phyloP scores from a whole-genome alignment of 2,888 invertebrate genomes.

The Pollenia labialis region DNA sequence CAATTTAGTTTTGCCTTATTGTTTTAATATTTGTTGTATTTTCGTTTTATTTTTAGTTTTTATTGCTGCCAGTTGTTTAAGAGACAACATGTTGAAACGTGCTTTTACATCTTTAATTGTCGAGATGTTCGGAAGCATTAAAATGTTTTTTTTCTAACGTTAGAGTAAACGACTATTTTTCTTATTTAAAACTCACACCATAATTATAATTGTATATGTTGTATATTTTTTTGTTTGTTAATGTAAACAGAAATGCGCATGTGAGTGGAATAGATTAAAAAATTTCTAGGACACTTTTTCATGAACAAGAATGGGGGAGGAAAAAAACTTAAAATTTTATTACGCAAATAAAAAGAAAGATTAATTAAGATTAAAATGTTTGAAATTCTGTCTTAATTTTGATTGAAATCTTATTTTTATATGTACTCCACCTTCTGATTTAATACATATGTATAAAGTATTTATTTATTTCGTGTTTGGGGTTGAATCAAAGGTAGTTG shows the following conservation, averaged over 20 bases:
- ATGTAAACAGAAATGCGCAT: constrained; percentile 7
- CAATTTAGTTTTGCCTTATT: constrained; percentile 11
- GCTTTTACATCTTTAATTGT: constrained; percentile 48
- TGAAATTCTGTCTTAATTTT: too few relatives aligned
- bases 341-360: too few relatives aligned
- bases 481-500: too few relatives aligned
- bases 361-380: too few relatives aligned
- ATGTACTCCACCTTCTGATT: too few relatives aligned
- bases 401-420: too few relatives aligned
- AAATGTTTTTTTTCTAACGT: neutral
- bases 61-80: constrained; percentile 34
- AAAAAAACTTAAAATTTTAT: neutral
- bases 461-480: too few relatives aligned
- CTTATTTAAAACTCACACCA: constrained; percentile 10
- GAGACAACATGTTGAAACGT: constrained; percentile 52
- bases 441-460: too few relatives aligned
- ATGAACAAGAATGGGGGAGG: neutral
- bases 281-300: neutral
- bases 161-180: constrained; percentile 5
- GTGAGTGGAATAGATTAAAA: constrained; percentile 4
- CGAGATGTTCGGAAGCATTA: constrained; percentile 20
- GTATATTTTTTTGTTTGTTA: neutral
- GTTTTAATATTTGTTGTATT: constrained; percentile 14
- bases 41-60: constrained; percentile 20
- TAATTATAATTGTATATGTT: too few relatives aligned